phyloP scores from a whole-genome alignment of 1,140 invertebrate genomes.

The Scaptomyza graminum region DNA sequence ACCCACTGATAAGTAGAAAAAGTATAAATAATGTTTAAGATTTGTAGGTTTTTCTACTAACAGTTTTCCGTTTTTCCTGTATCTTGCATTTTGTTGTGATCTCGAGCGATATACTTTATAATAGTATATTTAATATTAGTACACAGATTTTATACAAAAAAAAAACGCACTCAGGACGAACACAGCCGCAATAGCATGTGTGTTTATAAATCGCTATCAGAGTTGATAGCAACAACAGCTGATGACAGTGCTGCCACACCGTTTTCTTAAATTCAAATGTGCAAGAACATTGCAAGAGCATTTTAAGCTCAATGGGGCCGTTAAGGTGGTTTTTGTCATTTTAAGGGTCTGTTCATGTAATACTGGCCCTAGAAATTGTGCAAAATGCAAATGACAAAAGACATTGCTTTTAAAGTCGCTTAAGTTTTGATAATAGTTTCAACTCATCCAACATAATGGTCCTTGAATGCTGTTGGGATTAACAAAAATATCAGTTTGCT shows the following conservation, averaged over 20 bases:
- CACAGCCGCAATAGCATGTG: conserved; percentile 30
- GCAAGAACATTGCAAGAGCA: conserved; percentile 1
- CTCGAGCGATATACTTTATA: neutral
- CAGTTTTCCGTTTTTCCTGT: neutral
- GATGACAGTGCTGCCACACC: conserved; percentile 53
- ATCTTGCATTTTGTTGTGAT: conserved; percentile 44
- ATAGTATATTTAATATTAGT: too few relatives aligned
- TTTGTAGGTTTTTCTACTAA: neutral
- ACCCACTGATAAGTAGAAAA: conserved; percentile 15
- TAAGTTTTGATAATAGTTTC: too few relatives aligned
- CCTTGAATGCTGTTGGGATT: too few relatives aligned
- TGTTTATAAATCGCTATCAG: conserved; percentile 53
- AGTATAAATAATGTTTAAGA: neutral
- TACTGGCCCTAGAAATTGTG: too few relatives aligned
- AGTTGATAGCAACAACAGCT: conserved; percentile 47
- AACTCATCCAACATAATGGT: too few relatives aligned
- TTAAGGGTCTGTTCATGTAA: too few relatives aligned
- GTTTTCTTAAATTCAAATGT: conserved; percentile 14
- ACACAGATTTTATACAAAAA: too few relatives aligned
- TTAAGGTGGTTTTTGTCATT: neutral
- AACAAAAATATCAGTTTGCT: neutral
- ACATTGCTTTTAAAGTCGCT: too few relatives aligned
- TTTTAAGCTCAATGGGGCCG: neutral
- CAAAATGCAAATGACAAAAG: too few relatives aligned
- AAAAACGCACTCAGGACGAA: neutral